These are phyloP conservation scores for Pao palembangensis DNA, from an alignment of 2,113 vertebrate species.

Conservation along the genomic window DNA sequence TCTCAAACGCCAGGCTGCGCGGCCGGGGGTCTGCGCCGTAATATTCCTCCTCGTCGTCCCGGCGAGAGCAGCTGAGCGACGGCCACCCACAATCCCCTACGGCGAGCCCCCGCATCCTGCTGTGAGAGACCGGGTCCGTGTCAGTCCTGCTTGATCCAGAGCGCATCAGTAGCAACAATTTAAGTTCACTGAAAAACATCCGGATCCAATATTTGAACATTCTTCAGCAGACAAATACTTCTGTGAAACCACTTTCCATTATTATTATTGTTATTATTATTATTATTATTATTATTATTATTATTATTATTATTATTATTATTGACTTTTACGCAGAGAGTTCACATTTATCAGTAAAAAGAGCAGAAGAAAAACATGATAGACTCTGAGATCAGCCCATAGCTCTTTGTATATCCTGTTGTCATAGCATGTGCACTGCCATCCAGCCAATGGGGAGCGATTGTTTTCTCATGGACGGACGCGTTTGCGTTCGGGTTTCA, in stretches of 20 bases:
- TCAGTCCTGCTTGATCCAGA: slow-evolving; percentile 75
- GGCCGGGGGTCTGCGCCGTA: slow-evolving; percentile 74
- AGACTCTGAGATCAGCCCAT: slow-evolving; percentile 55
- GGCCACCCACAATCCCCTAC: slow-evolving; percentile 79
- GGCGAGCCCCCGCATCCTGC: slow-evolving; percentile 70
- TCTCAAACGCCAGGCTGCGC: slow-evolving; percentile 69
- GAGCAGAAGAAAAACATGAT: slow-evolving; percentile 41
- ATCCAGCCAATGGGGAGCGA: slow-evolving; percentile 60
- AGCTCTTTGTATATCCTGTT: slow-evolving; percentile 65
- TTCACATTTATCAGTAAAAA: slow-evolving; percentile 27
- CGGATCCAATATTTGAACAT: slow-evolving; percentile 86
- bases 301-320: slow-evolving; percentile 8
- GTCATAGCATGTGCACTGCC: slow-evolving; percentile 68
- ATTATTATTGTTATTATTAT: slow-evolving; percentile 4
- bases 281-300: slow-evolving; percentile 14
- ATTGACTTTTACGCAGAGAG: slow-evolving; percentile 20
- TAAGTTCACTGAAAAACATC: slow-evolving; percentile 86
- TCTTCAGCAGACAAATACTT: slow-evolving; percentile 52
- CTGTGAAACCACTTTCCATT: background rate
- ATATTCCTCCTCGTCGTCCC: slow-evolving; percentile 76
- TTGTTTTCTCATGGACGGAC: slow-evolving; percentile 43
- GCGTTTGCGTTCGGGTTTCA: slow-evolving; percentile 48
- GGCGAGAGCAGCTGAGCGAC: slow-evolving; percentile 66
- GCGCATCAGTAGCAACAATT: slow-evolving; percentile 84
- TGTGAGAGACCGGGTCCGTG: slow-evolving; percentile 56